A percentile compares a stretch with the other conserved stretches of the same genome.
These are phyloP conservation scores for Clytia hemisphaerica DNA, from an alignment of 30 jellyfish, hydroid and myxozoan species.

Conservation along the genomic window DNA sequence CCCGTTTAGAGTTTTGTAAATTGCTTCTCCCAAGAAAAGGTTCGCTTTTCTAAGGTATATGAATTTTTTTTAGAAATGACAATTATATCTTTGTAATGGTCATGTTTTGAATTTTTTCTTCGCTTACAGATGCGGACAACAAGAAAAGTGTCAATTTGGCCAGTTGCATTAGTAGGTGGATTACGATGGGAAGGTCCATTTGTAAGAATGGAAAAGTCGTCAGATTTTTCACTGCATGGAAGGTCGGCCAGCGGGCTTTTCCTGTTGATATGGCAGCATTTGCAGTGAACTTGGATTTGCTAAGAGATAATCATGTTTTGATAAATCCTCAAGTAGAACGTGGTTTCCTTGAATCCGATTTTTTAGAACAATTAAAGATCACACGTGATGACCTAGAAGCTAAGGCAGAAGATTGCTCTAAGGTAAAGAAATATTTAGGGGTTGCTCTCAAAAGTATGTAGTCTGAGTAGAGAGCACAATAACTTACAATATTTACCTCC, in stretches of 20 bases:
- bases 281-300: conserved; percentile 46
- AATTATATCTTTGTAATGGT: neutral
- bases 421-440: too few species aligned
- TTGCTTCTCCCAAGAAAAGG: too few species aligned
- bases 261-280: conserved; percentile 93
- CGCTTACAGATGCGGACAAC: conserved; percentile 63
- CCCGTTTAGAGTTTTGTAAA: too few species aligned
- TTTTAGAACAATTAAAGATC: conserved; percentile 34
- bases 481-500: too few species aligned
- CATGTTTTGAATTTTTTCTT: neutral
- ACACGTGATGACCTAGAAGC: conserved; percentile 61
- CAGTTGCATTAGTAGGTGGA: conserved; percentile 91
- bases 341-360: conserved; percentile 76
- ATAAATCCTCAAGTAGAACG: conserved; percentile 49
- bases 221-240: conserved; percentile 74
- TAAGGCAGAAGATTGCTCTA: conserved; percentile 64
- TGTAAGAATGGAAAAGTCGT: conserved; percentile 73
- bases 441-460: too few species aligned
- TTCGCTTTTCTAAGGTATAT: neutral
- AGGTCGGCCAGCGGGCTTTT: conserved; percentile 51
- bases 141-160: conserved; percentile 79
- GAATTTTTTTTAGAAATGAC: neutral
- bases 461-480: too few species aligned
- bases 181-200: conserved; percentile 93
- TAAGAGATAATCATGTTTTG: conserved; percentile 29